Percentiles rank a stretch among this genome's conserved stretches.
Evolutionary conservation across 1,140 invertebrate species (phyloP).

Genomic region (Nixonia krombeini): DNA sequence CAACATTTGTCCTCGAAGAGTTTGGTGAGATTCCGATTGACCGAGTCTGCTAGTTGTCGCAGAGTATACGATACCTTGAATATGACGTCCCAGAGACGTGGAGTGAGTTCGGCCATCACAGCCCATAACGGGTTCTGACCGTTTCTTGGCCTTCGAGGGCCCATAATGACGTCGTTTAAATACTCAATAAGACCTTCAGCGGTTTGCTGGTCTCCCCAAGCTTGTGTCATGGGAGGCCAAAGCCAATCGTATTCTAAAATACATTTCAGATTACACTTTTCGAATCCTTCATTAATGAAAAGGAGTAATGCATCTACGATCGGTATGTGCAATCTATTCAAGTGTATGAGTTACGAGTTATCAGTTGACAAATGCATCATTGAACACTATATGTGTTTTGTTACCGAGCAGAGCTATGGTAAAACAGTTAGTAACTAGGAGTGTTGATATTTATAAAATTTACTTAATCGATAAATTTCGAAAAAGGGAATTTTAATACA

Average conservation of each 20-base stretch:
- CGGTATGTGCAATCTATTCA: too few species aligned
- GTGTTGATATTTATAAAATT: too few species aligned
- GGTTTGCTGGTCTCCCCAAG: constrained; percentile 77
- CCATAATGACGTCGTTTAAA: constrained; percentile 71
- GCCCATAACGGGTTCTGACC: constrained; percentile 78
- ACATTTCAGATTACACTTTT: too few species aligned
- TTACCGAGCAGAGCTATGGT: too few species aligned
- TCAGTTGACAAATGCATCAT: too few species aligned
- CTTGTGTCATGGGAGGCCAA: constrained; percentile 80
- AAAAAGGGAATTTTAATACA: too few species aligned
- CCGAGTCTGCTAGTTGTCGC: constrained; percentile 78
- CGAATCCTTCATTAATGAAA: too few species aligned
- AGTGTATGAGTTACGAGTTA: too few species aligned
- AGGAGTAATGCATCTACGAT: too few species aligned
- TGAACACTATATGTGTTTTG: too few species aligned
- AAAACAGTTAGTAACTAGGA: too few species aligned
- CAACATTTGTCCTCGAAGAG: constrained; percentile 78
- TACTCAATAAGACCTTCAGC: constrained; percentile 72
- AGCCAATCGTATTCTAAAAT: constrained; percentile 77
- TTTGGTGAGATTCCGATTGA: constrained; percentile 78
- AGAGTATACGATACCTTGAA: constrained; percentile 76
- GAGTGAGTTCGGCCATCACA: constrained; percentile 86
- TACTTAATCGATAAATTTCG: too few species aligned
- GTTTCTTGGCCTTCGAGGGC: constrained; percentile 54
- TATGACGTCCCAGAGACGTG: constrained; percentile 78